Base-by-base conservation (phyloP, 92 coral and sea anemone genomes). In the Meandrina meandrites region DNA sequence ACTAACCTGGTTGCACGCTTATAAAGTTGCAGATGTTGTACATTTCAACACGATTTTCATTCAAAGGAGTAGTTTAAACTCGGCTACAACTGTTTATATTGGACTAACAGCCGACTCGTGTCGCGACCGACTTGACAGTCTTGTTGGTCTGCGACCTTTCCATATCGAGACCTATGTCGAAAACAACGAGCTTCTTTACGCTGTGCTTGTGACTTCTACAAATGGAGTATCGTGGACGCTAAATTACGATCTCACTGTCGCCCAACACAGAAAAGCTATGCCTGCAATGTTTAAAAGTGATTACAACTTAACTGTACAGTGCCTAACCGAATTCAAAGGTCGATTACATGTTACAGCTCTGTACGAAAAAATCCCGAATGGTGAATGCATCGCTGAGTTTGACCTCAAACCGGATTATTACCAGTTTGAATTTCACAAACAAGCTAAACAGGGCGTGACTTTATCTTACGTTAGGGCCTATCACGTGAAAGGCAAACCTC, bases 351-450 rank as follows among this genome's bases (percentile, higher is more conserved):
- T 87, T 15, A 62, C 90, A 17, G 9, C 86, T 79, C 86, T 87
- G 1, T 87, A 80, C 85, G 90, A 78, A 56, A 87, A 37, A 37
- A 56, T 53, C 48, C 19, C 42, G 15, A 21, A 50, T 30, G 73
- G 85, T 11, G 90, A 87, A 87, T 87, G 90, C 17, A 60, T 87
- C 2, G 90, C 90, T 14, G 80, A 79, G 30, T 87, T 79, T 56
- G 90, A 87, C 57, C 62, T 87, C 54, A 87, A 87, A 87, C 90
- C 90, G 8, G 90, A 87, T 71, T 57, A 87, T 72, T 87, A 87
- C 78, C 78, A 64, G 79, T 79, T 71, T 70, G 84, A 78, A 72
- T 87, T 79, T 50, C 80, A 71, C 77, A 79, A 24, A 47, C 90
- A 87, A 35, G 79, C 84, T 68, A 72, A 79, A n/a, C 58, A 79